Percentiles rank a stretch among this genome's conserved stretches.
phyloP scores from a whole-genome alignment of 2,888 invertebrate genomes.

The Mythimna vitellina region DNA sequence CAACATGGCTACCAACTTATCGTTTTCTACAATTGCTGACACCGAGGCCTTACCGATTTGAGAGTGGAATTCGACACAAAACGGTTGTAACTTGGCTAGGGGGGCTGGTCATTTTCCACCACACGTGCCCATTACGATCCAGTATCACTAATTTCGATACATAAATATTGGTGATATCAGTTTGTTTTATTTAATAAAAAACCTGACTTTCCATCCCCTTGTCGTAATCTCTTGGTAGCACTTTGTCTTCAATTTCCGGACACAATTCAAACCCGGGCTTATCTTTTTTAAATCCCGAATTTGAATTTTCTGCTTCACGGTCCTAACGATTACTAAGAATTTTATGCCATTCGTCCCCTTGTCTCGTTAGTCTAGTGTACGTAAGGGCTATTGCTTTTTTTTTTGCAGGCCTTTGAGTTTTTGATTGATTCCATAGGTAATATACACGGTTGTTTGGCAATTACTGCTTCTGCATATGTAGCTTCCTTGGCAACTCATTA shows the following conservation, averaged over 20 bases:
- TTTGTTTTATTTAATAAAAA: not conserved
- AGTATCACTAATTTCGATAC: not conserved
- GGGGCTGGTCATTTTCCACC: no score
- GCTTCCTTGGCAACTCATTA: no score
- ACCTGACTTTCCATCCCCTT: not conserved
- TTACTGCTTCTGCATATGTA: no score
- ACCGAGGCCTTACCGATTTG: no score
- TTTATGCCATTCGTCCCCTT: not conserved
- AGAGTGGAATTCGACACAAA: no score
- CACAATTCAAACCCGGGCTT: slow-evolving; percentile 9
- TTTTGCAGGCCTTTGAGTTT: not conserved
- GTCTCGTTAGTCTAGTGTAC: not conserved
- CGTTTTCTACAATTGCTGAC: no score
- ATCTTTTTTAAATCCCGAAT: slow-evolving; percentile 32
- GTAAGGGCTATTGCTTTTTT: not conserved
- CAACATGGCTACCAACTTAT: no score
- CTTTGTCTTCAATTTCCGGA: slow-evolving; percentile 45
- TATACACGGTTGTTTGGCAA: no score
- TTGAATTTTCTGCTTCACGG: slow-evolving; percentile 28
- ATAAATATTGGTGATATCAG: not conserved
- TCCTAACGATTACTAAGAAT: not conserved
- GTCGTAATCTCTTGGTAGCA: slow-evolving; percentile 11
- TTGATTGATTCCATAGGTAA: no score
- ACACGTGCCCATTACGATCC: no score
- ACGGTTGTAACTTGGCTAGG: no score